Percentiles rank a stretch among this genome's conserved stretches.
Evolutionary conservation across 2,797 vertebrate species (phyloP).

Genomic region (Halcyon chelicuti): DNA sequence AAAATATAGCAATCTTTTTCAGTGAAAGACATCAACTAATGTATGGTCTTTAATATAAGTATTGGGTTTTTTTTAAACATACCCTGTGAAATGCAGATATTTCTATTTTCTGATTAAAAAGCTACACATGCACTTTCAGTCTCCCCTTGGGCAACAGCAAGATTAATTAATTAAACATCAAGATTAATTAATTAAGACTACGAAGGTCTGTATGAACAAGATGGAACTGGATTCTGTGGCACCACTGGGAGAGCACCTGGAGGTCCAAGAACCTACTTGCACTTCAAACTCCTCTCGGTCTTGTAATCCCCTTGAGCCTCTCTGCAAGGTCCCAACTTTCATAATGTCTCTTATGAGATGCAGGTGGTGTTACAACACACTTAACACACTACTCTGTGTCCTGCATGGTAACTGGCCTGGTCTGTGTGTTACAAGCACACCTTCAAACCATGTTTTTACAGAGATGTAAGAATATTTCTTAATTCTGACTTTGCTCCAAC

Average conservation of each 20-base stretch:
- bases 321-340: background rate
- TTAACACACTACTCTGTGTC: background rate
- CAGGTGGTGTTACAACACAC: background rate
- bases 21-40: background rate
- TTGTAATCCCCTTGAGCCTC: background rate
- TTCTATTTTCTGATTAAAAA: background rate
- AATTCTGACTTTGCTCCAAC: background rate
- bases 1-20: background rate
- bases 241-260: background rate
- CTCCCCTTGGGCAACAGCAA: background rate
- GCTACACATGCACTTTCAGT: background rate
- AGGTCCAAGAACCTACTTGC: background rate
- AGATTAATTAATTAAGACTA: too few relatives aligned
- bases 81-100: background rate
- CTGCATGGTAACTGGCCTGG: background rate
- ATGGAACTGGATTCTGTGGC: background rate
- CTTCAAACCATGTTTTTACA: background rate
- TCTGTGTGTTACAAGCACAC: background rate
- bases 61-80: background rate
- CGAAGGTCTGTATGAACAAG: background rate
- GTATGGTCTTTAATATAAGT: background rate
- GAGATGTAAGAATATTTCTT: background rate
- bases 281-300: background rate
- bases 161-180: background rate
- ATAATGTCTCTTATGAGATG: rapidly evolving